A percentile compares a stretch with the other conserved stretches of the same genome.
Evolutionary conservation across 2,797 vertebrate species (phyloP).

Genomic region (Chrysocyon brachyurus): DNA sequence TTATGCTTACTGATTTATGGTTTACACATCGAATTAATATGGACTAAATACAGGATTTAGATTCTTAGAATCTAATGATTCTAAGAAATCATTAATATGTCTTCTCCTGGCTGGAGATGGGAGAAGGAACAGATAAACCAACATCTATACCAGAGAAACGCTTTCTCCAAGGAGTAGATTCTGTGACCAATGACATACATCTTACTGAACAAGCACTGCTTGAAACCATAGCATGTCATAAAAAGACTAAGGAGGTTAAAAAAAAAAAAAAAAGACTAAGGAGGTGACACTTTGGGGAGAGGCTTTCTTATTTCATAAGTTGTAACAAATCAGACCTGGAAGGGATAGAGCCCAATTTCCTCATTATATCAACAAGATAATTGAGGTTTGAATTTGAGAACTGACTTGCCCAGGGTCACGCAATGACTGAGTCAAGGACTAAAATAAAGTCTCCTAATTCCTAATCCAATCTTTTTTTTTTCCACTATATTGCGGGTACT

Average conservation of each 20-base stretch:
- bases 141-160: background rate
- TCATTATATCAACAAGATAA: constrained; percentile 41
- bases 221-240: background rate
- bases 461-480: constrained; percentile 41
- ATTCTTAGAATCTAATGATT: background rate
- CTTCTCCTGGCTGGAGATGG: background rate
- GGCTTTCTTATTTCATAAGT: constrained; percentile 28
- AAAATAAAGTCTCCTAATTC: constrained; percentile 47
- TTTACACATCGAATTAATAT: background rate
- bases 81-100: background rate
- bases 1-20: background rate
- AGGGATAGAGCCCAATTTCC: background rate
- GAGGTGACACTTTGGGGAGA: background rate
- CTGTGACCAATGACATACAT: background rate
- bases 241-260: background rate
- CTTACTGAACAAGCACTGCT: background rate
- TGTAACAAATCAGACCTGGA: background rate
- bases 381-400: constrained; percentile 33
- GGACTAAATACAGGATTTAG: background rate
- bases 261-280: background rate
- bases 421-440: background rate
- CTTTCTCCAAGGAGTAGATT: background rate
- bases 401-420: constrained; percentile 67
- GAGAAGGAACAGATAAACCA: background rate
- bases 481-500: background rate